A percentile compares a stretch with the other conserved stretches of the same genome.
phyloP scores from a whole-genome alignment of 1,140 invertebrate species.

The Atta texana region DNA sequence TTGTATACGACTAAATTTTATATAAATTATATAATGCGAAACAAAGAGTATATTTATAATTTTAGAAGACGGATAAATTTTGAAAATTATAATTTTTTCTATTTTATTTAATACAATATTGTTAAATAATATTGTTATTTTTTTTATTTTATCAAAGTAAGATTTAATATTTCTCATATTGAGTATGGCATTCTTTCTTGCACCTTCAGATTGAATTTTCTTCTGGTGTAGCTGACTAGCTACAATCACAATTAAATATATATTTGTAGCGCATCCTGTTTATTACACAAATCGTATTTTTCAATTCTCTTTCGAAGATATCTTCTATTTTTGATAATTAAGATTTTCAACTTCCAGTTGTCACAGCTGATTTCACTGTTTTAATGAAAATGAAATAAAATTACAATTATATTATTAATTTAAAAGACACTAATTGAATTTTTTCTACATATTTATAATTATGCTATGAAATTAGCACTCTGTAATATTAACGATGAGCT shows the following conservation, averaged over 20 bases:
- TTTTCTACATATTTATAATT: constrained; percentile 12
- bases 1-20: constrained; percentile 55
- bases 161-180: constrained; percentile 38
- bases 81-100: constrained; percentile 15
- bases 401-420: constrained; percentile 11
- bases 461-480: constrained; percentile 5
- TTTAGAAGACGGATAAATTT: constrained; percentile 44
- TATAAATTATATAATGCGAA: constrained; percentile 39
- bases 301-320: background rate
- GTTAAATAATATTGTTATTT: background rate
- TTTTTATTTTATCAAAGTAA: constrained; percentile 18
- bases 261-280: constrained; percentile 70
- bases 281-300: constrained; percentile 21
- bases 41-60: constrained; percentile 35
- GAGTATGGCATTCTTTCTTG: constrained; percentile 77
- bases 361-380: background rate
- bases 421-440: constrained; percentile 3
- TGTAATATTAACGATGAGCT: background rate
- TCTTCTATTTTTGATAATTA: constrained; percentile 22
- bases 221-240: constrained; percentile 68
- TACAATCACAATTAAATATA: constrained; percentile 70
- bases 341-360: background rate
- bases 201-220: constrained; percentile 64
- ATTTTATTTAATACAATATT: constrained; percentile 15
- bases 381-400: constrained; percentile 19